Conservation (phyloP, 2,113 vertebrate genomes). For the Regulus satrapa region DNA sequence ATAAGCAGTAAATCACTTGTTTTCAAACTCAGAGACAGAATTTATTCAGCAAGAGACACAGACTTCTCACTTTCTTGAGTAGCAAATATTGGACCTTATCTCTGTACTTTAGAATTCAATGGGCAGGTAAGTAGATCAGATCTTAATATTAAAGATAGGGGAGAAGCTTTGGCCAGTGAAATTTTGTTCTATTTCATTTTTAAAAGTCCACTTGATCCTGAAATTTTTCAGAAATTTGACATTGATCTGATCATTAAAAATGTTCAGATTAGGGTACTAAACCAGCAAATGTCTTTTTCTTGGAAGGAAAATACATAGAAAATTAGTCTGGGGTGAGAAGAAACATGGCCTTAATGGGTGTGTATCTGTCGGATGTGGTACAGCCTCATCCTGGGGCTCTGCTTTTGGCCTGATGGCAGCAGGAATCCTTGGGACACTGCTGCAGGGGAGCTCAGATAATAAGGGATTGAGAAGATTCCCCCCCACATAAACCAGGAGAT, state of each 20-base stretch:
- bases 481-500: background rate
- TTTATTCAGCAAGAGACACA: background rate
- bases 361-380: background rate
- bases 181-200: background rate
- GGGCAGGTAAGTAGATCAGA: background rate
- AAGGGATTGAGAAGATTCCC: background rate
- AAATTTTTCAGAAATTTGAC: background rate
- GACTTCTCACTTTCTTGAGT: background rate
- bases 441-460: background rate
- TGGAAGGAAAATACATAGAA: background rate
- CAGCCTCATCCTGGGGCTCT: background rate
- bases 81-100: background rate
- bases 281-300: background rate
- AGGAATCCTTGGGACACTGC: background rate
- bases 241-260: background rate
- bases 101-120: background rate
- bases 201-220: background rate
- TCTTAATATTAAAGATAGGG: background rate
- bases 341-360: fast-evolving
- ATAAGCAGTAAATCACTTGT: background rate
- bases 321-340: background rate
- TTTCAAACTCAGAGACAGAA: background rate
- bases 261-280: background rate
- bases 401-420: background rate
- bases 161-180: background rate